Percentiles rank a stretch among this genome's conserved stretches.
phyloP scores from a whole-genome alignment of 1,140 invertebrate genomes.

The Leptinotarsa lineolata region DNA sequence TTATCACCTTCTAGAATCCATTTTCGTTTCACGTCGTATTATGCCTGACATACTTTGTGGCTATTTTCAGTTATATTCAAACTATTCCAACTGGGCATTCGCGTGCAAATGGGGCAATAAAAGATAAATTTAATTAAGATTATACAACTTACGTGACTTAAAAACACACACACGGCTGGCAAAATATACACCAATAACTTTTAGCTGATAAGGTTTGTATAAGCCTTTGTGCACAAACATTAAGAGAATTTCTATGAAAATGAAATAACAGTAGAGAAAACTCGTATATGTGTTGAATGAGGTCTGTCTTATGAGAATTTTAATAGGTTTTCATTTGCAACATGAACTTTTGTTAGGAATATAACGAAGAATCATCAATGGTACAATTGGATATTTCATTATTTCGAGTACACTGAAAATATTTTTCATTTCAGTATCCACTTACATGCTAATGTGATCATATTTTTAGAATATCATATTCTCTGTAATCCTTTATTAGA shows the following conservation, averaged over 20 bases:
- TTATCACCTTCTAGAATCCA: too few species aligned
- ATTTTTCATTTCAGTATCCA: too few species aligned
- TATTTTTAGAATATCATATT: too few species aligned
- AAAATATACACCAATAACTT: slow-evolving; percentile 29
- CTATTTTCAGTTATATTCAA: slow-evolving; percentile 8
- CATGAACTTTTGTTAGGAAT: too few species aligned
- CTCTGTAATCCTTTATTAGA: too few species aligned
- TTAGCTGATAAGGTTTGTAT: slow-evolving; percentile 9
- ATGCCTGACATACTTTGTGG: not conserved
- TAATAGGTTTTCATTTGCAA: too few species aligned
- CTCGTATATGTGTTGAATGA: too few species aligned
- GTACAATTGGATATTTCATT: too few species aligned
- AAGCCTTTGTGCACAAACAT: slow-evolving; percentile 11
- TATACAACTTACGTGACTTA: slow-evolving; percentile 35
- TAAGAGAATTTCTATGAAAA: slow-evolving; percentile 6
- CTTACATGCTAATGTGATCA: too few species aligned
- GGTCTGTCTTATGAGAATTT: too few species aligned
- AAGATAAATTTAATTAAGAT: slow-evolving; percentile 44
- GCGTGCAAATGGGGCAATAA: slow-evolving; percentile 43
- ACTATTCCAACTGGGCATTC: slow-evolving; percentile 30
- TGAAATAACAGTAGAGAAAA: slow-evolving; percentile 1
- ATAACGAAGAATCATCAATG: too few species aligned
- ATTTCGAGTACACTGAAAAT: too few species aligned
- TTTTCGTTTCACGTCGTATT: not conserved
- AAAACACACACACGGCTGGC: slow-evolving; percentile 21